phyloP scores from a whole-genome alignment of 2,888 invertebrate species.

The Ichneumoninae sp. region DNA sequence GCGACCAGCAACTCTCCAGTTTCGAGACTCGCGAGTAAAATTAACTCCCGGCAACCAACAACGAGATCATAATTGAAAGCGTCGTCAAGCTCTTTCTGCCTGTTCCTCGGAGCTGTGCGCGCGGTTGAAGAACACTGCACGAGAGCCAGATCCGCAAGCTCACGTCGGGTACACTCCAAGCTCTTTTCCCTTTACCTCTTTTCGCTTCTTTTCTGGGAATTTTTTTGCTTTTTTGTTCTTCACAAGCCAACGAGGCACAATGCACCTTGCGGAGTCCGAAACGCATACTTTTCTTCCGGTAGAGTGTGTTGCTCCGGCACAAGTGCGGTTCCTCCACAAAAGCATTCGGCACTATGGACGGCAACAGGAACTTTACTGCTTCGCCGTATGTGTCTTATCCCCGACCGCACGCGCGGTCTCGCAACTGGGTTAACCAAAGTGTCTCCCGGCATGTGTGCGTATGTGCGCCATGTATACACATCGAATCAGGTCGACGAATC shows the following conservation, averaged over 20 bases:
- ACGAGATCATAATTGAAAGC: constrained; percentile 38
- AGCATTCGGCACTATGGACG: neutral
- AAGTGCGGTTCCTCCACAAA: neutral
- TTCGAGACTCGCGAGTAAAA: constrained; percentile 11
- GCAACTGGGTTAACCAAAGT: constrained; percentile 20
- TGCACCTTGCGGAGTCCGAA: neutral
- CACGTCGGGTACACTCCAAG: constrained; percentile 1
- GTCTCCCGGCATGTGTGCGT: neutral
- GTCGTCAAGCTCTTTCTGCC: constrained; percentile 24
- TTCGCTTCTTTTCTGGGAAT: neutral
- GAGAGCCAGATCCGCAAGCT: constrained; percentile 19
- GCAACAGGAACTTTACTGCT: neutral
- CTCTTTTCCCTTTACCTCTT: neutral
- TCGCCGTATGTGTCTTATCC: constrained; percentile 13
- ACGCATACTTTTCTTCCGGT: neutral
- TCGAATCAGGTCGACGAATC: constrained; percentile 25
- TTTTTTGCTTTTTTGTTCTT: neutral
- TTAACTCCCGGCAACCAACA: constrained; percentile 33
- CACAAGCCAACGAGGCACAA: neutral
- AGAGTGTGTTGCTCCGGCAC: constrained; percentile 4
- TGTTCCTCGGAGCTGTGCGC: neutral
- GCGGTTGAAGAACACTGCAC: neutral
- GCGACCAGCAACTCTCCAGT: neutral
- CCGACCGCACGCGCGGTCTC: constrained; percentile 12
- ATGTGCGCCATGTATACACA: neutral